These are phyloP conservation scores for Alouatta palliata DNA, from an alignment of 2,113 vertebrate genomes.

Conservation along the genomic window DNA sequence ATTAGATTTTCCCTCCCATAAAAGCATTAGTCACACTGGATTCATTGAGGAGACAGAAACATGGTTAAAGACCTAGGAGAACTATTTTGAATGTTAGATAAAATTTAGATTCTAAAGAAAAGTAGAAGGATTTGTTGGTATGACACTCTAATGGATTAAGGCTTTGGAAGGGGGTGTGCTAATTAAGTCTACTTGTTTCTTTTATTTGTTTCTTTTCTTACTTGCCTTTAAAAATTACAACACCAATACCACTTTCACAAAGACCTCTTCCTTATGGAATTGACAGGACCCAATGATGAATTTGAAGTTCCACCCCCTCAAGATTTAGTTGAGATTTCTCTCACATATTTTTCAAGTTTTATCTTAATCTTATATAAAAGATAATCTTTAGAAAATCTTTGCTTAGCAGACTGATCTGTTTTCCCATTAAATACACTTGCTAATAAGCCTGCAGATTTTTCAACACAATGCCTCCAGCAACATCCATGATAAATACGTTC, in stretches of 20 bases:
- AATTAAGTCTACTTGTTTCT: conserved; percentile 60
- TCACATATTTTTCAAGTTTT: conserved; percentile 80
- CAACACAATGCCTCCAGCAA: conserved; percentile 86
- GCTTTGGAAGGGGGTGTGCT: conserved; percentile 76
- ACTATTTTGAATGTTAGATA: conserved; percentile 62
- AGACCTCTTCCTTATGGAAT: conserved; percentile 73
- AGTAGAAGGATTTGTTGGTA: conserved; percentile 81
- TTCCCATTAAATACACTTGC: conserved; percentile 86
- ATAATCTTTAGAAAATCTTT: conserved; percentile 86
- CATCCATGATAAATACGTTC: conserved; percentile 86
- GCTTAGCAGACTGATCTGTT: conserved; percentile 82
- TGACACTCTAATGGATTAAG: conserved; percentile 43
- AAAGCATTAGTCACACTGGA: conserved; percentile 40
- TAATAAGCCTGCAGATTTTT: conserved; percentile 88
- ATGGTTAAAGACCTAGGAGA: not conserved
- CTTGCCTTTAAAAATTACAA: conserved; percentile 79
- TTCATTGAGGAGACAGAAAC: conserved; percentile 44
- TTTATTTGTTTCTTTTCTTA: conserved; percentile 62
- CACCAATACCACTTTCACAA: conserved; percentile 76
- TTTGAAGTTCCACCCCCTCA: conserved; percentile 74
- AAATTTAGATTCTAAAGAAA: conserved; percentile 81
- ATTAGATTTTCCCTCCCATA: not conserved
- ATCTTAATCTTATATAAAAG: conserved; percentile 85
- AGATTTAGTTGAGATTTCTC: conserved; percentile 81
- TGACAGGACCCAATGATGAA: conserved; percentile 76